These are phyloP conservation scores for Diaprepes abbreviatus DNA, from an alignment of 2,888 invertebrate genomes.

Conservation along the genomic window DNA sequence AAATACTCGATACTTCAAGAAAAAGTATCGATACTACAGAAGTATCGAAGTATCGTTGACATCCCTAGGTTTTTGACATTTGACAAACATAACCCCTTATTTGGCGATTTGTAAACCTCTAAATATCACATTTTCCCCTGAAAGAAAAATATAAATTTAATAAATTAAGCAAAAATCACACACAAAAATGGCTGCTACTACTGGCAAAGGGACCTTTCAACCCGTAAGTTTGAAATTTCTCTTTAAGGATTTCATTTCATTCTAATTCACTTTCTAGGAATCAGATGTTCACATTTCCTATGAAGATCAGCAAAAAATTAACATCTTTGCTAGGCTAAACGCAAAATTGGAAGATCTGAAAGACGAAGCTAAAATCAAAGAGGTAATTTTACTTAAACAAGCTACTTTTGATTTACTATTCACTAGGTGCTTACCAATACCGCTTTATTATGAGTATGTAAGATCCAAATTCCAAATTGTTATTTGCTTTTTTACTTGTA, in stretches of 20 bases:
- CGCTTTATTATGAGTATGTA: too few species aligned
- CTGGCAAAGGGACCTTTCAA: constrained; percentile 76
- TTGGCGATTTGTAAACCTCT: background rate
- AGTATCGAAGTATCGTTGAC: too few species aligned
- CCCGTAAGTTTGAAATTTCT: constrained; percentile 71
- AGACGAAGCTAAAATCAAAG: constrained; percentile 87
- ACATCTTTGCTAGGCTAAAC: constrained; percentile 94
- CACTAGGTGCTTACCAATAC: too few species aligned
- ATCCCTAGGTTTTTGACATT: too few species aligned
- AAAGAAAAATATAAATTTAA: background rate
- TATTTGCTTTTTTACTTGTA: too few species aligned
- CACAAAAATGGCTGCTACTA: constrained; percentile 49
- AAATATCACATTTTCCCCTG: background rate
- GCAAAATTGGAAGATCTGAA: constrained; percentile 92
- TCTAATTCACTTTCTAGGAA: constrained; percentile 71
- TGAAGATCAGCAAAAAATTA: constrained; percentile 98
- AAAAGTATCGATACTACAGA: too few species aligned
- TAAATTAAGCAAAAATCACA: constrained; percentile 1
- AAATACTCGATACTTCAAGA: too few species aligned
- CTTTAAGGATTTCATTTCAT: constrained; percentile 6
- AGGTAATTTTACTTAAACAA: constrained; percentile 67
- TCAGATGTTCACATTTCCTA: constrained; percentile 94
- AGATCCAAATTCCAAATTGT: too few species aligned
- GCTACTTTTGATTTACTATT: too few species aligned
- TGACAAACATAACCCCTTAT: constrained; percentile 6